Base-by-base conservation (phyloP, 2,113 vertebrate species). In the Otocyon megalotis region DNA sequence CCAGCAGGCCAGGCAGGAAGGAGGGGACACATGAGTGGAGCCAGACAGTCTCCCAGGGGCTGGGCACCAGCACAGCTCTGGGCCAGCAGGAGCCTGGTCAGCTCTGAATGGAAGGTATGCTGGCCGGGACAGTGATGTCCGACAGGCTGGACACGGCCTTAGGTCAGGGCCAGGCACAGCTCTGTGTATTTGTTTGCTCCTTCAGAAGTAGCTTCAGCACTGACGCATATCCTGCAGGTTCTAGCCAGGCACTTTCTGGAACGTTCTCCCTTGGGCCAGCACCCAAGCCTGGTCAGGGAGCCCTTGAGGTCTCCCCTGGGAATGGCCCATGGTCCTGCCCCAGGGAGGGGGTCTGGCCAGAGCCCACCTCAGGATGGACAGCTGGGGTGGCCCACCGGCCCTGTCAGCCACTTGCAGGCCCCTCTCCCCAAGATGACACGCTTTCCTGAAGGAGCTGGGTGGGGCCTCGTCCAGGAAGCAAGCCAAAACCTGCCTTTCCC, bases 141-240 rank as follows among this genome's bases (percentile, higher is more conserved):
- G 2, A 1, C 1, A 28, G 63, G 28, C 72, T 26, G 37, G 37
- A 20, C 8, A 8, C 37, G 5, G 7, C 19, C 11, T 43, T 32
- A 12, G 17, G 43, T 15, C 0, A 1, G 54, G 2, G 11, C 69
- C 35, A 8, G 1, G 3, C 6, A 5, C 6, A 8, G 6, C 35
- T 56, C 15, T 10, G 6, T 32, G 3, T 12, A 12, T 43, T 30
- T 19, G 5, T 19, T 28, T 26, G 26, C 5, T 30, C 37, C 1
- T 48, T 24, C 63, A 35, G 71, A 88, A 88, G 28, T 15, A 22
- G 35, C 37, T 88, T 74, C 54, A 48, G 87, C 12, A 10, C 15
- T 32, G 19, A 35, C 3, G 7, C 30, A 20, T 14, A 24, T 24
- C 22, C 13, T 22, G 9, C 26, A 48, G 81, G 26, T 30, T 14